Evolutionary conservation across 2,888 invertebrate species (phyloP).

Genomic region (Euplexia lucipara): DNA sequence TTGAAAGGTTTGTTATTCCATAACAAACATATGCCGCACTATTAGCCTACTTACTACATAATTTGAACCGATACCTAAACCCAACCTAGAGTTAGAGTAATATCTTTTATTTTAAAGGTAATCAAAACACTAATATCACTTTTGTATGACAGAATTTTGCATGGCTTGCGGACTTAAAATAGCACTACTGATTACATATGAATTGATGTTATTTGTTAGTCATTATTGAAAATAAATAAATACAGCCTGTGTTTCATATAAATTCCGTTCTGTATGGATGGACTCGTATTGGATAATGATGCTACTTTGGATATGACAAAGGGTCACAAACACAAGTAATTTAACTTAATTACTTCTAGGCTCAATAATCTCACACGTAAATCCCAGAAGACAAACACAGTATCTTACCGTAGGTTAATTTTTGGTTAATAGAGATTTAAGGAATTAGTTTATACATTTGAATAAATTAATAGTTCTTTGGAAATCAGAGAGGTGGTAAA

Average conservation of each 20-base stretch:
- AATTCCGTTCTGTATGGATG: background rate
- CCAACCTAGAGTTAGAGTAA: no score
- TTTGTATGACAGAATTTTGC: background rate
- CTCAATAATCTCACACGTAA: background rate
- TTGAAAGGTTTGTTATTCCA: no score
- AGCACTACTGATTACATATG: background rate
- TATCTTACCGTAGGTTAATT: slow-evolving; percentile 16
- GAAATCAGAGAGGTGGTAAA: background rate
- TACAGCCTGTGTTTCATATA: background rate
- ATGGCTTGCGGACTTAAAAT: background rate
- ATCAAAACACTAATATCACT: no score
- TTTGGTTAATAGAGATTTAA: slow-evolving; percentile 1
- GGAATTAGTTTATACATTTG: background rate
- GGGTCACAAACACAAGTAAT: background rate
- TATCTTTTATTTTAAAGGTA: no score
- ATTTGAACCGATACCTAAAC: no score
- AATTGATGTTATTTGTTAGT: no score
- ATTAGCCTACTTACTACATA: no score
- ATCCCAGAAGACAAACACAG: background rate
- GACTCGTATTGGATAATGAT: background rate
- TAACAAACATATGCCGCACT: no score
- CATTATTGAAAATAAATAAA: no score
- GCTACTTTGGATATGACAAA: background rate
- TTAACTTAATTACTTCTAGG: slow-evolving; percentile 5
- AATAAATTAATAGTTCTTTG: background rate